phyloP scores from a whole-genome alignment of 2,113 vertebrate species.

The Neogale vison region DNA sequence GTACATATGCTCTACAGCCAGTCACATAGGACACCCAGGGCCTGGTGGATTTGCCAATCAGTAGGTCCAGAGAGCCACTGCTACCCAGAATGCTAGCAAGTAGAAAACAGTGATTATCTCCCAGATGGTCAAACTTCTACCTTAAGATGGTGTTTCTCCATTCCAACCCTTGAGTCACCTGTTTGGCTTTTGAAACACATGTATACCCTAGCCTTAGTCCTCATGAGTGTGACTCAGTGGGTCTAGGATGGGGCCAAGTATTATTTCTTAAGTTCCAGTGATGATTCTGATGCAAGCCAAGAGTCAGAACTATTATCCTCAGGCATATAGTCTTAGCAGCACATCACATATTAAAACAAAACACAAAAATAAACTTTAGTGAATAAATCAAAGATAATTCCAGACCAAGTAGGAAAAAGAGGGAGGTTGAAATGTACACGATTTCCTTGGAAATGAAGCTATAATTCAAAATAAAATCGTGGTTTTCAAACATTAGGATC shows the following conservation, averaged over 20 bases:
- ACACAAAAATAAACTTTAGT: background rate
- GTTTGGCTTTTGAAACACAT: background rate
- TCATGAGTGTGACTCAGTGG: background rate
- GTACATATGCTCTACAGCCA: accelerated
- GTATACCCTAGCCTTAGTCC: background rate
- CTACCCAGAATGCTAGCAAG: background rate
- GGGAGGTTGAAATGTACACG: background rate
- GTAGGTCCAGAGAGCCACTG: background rate
- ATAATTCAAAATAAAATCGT: background rate
- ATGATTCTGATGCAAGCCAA: background rate
- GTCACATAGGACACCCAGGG: background rate
- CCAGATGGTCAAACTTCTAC: background rate
- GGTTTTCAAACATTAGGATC: background rate
- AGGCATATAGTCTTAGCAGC: background rate
- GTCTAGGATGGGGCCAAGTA: too few species aligned
- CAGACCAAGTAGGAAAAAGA: background rate
- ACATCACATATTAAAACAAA: background rate
- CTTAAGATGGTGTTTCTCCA: background rate
- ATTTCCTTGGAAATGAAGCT: background rate
- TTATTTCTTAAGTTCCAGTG: background rate
- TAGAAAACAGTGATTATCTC: background rate
- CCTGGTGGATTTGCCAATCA: background rate
- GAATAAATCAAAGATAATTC: background rate
- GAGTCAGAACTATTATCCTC: background rate
- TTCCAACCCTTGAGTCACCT: background rate